A percentile compares a stretch with the other conserved stretches of the same genome.
phyloP scores from a whole-genome alignment of 1,140 invertebrate genomes.

The Rhopalosiphum padi region DNA sequence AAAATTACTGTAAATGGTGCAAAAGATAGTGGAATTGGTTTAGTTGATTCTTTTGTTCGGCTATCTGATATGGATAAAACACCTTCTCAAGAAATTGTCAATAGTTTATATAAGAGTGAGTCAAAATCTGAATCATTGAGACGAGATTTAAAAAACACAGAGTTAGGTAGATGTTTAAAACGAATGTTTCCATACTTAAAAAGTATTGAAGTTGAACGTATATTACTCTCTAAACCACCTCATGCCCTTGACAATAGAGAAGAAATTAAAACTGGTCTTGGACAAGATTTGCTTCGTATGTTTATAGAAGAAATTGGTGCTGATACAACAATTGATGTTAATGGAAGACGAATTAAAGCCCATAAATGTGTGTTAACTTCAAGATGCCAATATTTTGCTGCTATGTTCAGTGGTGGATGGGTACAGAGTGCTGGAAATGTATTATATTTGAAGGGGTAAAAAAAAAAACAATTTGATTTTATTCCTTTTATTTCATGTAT shows the following conservation, averaged over 20 bases:
- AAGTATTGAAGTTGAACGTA: conserved; percentile 50
- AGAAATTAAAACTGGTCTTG: conserved; percentile 69
- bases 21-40: conserved; percentile 59
- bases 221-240: conserved; percentile 56
- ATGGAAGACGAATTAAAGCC: conserved; percentile 78
- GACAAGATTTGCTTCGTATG: conserved; percentile 86
- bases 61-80: conserved; percentile 69
- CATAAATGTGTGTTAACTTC: conserved; percentile 90
- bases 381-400: conserved; percentile 89
- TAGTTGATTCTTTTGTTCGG: conserved; percentile 65
- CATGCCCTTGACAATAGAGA: conserved; percentile 68
- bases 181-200: conserved; percentile 58
- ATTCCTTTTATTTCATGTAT: neutral
- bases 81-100: conserved; percentile 52
- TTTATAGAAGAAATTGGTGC: conserved; percentile 87
- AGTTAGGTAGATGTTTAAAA: conserved; percentile 54
- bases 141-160: conserved; percentile 55
- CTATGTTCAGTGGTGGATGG: conserved; percentile 84
- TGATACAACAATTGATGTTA: conserved; percentile 82
- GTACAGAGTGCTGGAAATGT: conserved; percentile 80
- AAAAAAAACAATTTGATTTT: conserved; percentile 53
- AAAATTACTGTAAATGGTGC: conserved; percentile 60
- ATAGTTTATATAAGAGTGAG: conserved; percentile 59
- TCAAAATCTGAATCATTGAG: conserved; percentile 55
- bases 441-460: conserved; percentile 82